Evolutionary conservation across 2,888 invertebrate genomes (phyloP), one percentile per base, ranked within the genome.

Genomic region (Scaptomyza parva): DNA sequence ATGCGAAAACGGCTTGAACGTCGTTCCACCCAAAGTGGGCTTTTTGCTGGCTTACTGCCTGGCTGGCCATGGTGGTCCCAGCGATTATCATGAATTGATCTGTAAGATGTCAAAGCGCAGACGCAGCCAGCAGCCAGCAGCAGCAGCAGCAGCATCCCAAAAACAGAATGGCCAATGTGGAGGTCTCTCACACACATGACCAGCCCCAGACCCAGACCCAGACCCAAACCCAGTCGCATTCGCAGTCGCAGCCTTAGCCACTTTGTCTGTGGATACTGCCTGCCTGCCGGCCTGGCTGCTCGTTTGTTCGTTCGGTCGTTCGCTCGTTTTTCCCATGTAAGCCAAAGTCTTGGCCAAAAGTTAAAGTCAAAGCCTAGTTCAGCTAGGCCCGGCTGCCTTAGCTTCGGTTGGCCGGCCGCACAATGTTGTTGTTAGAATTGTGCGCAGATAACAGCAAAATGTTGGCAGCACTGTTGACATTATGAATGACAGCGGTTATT

Each of bases 21-120:
- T 67, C 51, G 63, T 67, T 74, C 78, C 78, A 75, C 79, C 81
- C 87, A 76, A 80, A 81, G 76, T 76, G 86, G 76, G 87, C 65
- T 62, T 57, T 37, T 37, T 12, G 28, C 28, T 41, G 53, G 37
- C 37, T 37, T 37, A 9, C 22, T 41, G 53, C 17, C 37, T 37
- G 17, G 3, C 22, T 53, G 53, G 72, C 86, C 86, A 80, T 75
- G 88, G 88, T 88, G 89, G 89, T 88, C 88, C 88, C 76, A 73
- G 53, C 88, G 89, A 89, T 88, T 89, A 88, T 89, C 88, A 88
- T 89, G 89, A 88, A 88, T 89, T 89, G 88, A 88, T 88, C 88
- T 88, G 88, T 88, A 88, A 89, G 87, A 88, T 89, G 88, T 88
- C 88, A 88, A 88, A 88, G 88, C 87, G 82, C 86, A 85, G 74